Evolutionary conservation across 2,113 vertebrate genomes (phyloP).

Genomic region (Ovibos moschatus): DNA sequence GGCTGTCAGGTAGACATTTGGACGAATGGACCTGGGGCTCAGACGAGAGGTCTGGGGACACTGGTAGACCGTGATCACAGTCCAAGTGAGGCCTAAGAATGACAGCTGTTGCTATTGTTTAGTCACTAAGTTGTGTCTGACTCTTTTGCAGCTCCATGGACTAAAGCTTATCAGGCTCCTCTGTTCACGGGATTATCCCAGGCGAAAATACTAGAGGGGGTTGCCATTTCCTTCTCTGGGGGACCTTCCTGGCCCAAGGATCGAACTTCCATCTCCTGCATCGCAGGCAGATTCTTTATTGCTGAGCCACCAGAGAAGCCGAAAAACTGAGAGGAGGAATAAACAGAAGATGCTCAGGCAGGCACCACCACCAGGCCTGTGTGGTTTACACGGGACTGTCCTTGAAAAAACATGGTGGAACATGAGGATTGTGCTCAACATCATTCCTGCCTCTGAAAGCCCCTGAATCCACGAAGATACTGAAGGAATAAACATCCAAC

Average conservation of each 20-base stretch:
- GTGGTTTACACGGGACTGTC: fast-evolving
- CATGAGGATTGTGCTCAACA: not conserved
- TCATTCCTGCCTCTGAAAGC: not conserved
- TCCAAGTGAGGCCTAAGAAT: not conserved
- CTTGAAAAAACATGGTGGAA: fast-evolving
- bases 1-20: not conserved
- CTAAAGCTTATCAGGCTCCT: not conserved
- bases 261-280: not conserved
- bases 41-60: fast-evolving
- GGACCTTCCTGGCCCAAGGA: not conserved
- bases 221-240: not conserved
- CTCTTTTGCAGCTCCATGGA: not conserved
- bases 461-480: not conserved
- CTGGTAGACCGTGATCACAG: not conserved
- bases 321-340: not conserved
- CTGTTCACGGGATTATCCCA: not conserved
- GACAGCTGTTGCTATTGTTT: not conserved
- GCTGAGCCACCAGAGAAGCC: not conserved
- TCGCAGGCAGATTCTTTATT: not conserved
- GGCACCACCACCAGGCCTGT: not conserved
- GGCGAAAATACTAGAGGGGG: not conserved
- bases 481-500: not conserved
- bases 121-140: not conserved
- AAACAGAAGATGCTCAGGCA: not conserved
- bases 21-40: not conserved